A percentile compares a stretch with the other conserved stretches of the same genome.
Evolutionary conservation across 2,888 invertebrate genomes (phyloP).

Genomic region (Monoplex corrugatus): DNA sequence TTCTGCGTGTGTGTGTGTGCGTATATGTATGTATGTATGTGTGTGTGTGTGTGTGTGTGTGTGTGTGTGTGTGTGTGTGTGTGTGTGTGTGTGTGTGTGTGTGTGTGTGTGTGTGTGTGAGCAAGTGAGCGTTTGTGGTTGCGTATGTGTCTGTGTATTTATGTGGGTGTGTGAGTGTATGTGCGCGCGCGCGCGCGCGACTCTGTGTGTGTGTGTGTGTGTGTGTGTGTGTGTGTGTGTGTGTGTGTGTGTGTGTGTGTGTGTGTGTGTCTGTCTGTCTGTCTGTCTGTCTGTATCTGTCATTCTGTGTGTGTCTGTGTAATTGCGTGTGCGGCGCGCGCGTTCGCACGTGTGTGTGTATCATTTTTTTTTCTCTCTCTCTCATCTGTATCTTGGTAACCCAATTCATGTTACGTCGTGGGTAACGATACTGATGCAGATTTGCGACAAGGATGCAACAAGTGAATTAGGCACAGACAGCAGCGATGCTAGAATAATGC

Average conservation of each 20-base stretch:
- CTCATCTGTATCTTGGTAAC: too few species aligned
- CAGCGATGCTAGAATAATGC: too few species aligned
- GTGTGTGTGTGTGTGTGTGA: neutral
- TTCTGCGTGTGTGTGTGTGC: too few species aligned
- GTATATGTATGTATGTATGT: constrained; percentile 22
- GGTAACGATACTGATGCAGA: too few species aligned
- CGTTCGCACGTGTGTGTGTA: too few species aligned
- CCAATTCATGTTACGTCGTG: too few species aligned
- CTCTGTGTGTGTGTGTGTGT: neutral
- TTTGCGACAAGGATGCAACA: too few species aligned
- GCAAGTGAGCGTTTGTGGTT: neutral
- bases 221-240: neutral
- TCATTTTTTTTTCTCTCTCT: too few species aligned
- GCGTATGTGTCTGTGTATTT: neutral
- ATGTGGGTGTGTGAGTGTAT: too few species aligned
- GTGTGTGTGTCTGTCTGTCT: neutral
- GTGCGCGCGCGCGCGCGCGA: too few species aligned
- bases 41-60: constrained; percentile 18
- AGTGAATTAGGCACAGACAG: too few species aligned
- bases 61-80: constrained; percentile 8
- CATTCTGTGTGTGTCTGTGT: neutral
- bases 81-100: constrained; percentile 22
- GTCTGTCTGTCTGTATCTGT: neutral
- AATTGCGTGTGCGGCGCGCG: too few species aligned
- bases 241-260: neutral